Percentiles rank a stretch among this genome's conserved stretches.
phyloP scores from a whole-genome alignment of 1,140 invertebrate species.

The Neodiprion pinetum region DNA sequence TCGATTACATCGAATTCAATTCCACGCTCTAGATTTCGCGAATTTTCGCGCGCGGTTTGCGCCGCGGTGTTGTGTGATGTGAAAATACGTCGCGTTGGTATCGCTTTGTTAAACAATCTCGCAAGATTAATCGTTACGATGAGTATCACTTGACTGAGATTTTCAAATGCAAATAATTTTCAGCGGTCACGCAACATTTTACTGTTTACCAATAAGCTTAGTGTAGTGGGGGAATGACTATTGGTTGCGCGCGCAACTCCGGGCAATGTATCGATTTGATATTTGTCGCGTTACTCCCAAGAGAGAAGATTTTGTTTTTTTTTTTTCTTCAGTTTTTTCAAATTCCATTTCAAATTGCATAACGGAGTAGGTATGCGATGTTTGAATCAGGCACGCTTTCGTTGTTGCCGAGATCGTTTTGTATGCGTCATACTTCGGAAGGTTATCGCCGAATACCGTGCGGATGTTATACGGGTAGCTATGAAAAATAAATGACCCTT shows the following conservation, averaged over 20 bases:
- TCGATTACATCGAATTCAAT: neutral
- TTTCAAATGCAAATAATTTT: slow-evolving; percentile 22
- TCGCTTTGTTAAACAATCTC: too few relatives aligned
- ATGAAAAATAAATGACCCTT: too few relatives aligned
- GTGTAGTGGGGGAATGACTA: slow-evolving; percentile 26
- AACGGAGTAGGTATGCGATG: too few relatives aligned
- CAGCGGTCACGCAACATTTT: slow-evolving; percentile 12
- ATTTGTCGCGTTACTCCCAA: slow-evolving; percentile 41
- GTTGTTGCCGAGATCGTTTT: too few relatives aligned
- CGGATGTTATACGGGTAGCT: too few relatives aligned
- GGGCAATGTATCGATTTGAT: slow-evolving; percentile 43
- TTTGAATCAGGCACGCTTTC: too few relatives aligned
- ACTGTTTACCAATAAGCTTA: slow-evolving; percentile 40
- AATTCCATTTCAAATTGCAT: neutral
- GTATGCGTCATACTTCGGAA: neutral
- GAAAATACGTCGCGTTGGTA: neutral
- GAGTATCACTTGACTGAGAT: neutral
- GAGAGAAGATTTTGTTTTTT: slow-evolving; percentile 13
- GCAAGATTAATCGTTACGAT: too few relatives aligned
- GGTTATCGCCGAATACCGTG: neutral
- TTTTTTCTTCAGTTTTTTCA: neutral
- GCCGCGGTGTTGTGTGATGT: neutral
- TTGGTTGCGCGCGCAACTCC: slow-evolving; percentile 38
- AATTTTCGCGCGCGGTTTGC: neutral
- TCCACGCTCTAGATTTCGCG: neutral